These are phyloP conservation scores for Sinocyclocheilus maitianheensis DNA, from an alignment of 2,113 vertebrate genomes.

Conservation along the genomic window DNA sequence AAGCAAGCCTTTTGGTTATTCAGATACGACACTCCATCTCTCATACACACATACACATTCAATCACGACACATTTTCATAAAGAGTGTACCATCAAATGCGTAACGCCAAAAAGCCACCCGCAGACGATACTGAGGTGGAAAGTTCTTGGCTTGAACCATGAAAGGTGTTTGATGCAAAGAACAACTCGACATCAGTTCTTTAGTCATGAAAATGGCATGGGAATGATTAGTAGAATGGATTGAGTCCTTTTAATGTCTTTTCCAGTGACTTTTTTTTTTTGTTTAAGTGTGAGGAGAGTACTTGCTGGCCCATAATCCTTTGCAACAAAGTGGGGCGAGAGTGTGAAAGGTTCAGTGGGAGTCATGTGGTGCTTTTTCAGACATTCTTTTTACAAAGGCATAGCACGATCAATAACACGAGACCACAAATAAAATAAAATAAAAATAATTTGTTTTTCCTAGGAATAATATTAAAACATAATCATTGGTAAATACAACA, in stretches of 20 bases:
- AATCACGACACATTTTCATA: constrained; percentile 43
- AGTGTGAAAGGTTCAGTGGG: constrained; percentile 3
- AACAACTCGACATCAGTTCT: not conserved
- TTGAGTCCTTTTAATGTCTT: constrained; percentile 30
- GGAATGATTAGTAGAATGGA: constrained; percentile 18
- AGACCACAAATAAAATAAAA: constrained; percentile 49
- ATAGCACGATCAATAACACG: constrained; percentile 58
- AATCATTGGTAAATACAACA: constrained; percentile 56
- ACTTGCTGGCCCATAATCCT: not conserved
- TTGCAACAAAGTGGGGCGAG: not conserved
- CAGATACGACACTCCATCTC: constrained; percentile 25
- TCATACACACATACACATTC: constrained; percentile 6
- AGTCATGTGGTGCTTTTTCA: constrained; percentile 50
- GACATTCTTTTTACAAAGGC: constrained; percentile 71
- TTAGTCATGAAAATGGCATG: not conserved
- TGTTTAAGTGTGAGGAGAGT: not conserved
- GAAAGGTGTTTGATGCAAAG: not conserved
- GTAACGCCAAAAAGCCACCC: constrained; percentile 22
- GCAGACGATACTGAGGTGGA: not conserved
- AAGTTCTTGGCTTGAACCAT: constrained; percentile 21
- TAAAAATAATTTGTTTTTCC: constrained; percentile 18
- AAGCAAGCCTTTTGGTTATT: constrained; percentile 52
- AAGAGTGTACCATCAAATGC: constrained; percentile 38
- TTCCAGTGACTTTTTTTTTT: constrained; percentile 40
- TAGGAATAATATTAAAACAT: constrained; percentile 42